A percentile compares a stretch with the other conserved stretches of the same genome.
Conservation (phyloP, 1,140 invertebrate species). For the Hylaeus anthracinus region DNA sequence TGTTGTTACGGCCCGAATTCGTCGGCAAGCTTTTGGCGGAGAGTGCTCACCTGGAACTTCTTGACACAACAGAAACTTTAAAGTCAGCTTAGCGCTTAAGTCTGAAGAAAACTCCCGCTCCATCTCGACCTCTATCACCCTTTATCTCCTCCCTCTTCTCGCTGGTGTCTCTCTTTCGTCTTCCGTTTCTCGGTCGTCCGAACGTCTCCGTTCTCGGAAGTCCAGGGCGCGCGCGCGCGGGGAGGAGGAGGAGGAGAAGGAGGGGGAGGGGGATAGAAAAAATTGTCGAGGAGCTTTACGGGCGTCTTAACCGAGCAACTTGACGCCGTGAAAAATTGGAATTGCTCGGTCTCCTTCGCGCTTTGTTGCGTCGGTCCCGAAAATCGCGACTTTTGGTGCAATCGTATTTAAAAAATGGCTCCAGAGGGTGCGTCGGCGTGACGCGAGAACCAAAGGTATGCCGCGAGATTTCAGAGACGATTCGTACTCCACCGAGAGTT, state of each 20-base stretch:
- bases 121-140: conserved; percentile 11
- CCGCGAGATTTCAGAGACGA: conserved; percentile 46
- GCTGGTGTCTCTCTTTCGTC: conserved; percentile 1
- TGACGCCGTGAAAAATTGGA: conserved; percentile 55
- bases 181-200: conserved; percentile 22
- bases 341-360: not conserved
- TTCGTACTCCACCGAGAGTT: conserved; percentile 33
- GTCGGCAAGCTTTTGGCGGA: conserved; percentile 41
- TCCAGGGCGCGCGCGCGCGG: not conserved
- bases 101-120: conserved; percentile 53
- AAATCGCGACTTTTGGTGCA: not conserved
- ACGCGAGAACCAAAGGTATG: not conserved
- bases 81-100: conserved; percentile 67
- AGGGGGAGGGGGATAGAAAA: no score
- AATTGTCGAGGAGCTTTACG: no score
- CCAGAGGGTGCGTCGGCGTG: no score
- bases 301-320: conserved; percentile 20
- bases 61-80: conserved; percentile 70
- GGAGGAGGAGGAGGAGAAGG: conserved; percentile 10
- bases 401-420: no score
- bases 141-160: conserved; percentile 13
- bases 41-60: conserved; percentile 63
- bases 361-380: no score
- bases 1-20: conserved; percentile 63
- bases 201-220: conserved; percentile 30